Evolutionary conservation across 2,888 invertebrate species (phyloP), one percentile per base, ranked within the genome.

Genomic region (Torymus auratus): DNA sequence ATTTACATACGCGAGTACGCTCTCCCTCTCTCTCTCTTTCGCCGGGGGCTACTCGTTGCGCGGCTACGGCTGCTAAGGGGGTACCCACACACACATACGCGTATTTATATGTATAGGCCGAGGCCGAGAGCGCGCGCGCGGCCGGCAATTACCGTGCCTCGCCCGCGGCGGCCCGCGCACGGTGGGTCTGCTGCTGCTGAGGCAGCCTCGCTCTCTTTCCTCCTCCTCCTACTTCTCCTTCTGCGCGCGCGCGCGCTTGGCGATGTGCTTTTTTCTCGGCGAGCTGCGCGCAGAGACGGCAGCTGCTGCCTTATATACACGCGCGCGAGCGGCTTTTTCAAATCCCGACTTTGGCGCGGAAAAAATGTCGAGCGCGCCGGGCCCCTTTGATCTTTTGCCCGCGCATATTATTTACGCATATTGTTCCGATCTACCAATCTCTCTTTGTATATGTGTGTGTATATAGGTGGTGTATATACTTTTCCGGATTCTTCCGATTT

Each of bases 81-180:
- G 67, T 58, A 61, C 64, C 53, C 58, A 72, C n/a, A 62, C 1
- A 17, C 1, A 17, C 5, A 5, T 52, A 52, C 58, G 28, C 17
- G 55, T 64, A 28, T n/a, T 62, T 53, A 69, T 65, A 65, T 41
- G 72, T 50, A 23, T 58, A 67, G 61, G 73, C 58, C 68, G 77
- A 80, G 70, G 82, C 70, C 62, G 84, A 87, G 87, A 86, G 87
- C 87, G 87, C 84, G 84, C 84, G 83, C 85, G 86, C 85, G 69
- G 75, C 73, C 84, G 83, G 81, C 89, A 89, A 89, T 88, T 89
- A 89, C 88, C 85, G 87, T 85, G 83, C 84, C 86, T 86, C 85
- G 85, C 86, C 87, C 86, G 84, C 84, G 87, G 86, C 86, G 86
- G 41, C 82, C 87, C 84, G 84, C 84, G 79, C 83, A 82, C 82